Conservation (phyloP, 2,888 invertebrate genomes). For the Phyllotreta cruciferae region DNA sequence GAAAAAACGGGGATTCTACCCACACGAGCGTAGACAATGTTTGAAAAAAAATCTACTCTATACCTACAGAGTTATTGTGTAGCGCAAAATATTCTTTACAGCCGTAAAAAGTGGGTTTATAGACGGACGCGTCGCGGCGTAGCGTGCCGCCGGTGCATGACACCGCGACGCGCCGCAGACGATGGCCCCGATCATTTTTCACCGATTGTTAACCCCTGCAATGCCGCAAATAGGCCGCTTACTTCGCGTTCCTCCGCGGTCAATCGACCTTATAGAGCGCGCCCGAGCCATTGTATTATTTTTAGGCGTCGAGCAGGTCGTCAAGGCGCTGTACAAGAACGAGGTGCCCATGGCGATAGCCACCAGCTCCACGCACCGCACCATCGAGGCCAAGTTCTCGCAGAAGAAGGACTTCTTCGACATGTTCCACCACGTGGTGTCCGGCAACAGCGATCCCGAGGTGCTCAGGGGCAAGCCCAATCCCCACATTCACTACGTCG, state of each 20-base stretch:
- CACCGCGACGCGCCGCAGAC: slow-evolving; percentile 7
- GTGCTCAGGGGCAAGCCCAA: slow-evolving; percentile 73
- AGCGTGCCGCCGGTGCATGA: slow-evolving; percentile 13
- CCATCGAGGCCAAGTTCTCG: slow-evolving; percentile 65
- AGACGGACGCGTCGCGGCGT: background rate
- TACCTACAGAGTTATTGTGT: too few relatives aligned
- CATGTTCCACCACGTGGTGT: slow-evolving; percentile 66
- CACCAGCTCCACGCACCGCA: slow-evolving; percentile 67
- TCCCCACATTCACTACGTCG: slow-evolving; percentile 74
- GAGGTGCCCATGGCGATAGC: slow-evolving; percentile 73
- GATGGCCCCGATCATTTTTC: slow-evolving; percentile 11
- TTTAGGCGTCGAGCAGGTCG: slow-evolving; percentile 61
- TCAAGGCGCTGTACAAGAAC: slow-evolving; percentile 64
- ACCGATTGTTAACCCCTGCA: slow-evolving; percentile 32
- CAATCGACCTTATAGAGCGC: too few relatives aligned
- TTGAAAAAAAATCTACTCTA: too few relatives aligned
- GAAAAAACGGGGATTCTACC: too few relatives aligned
- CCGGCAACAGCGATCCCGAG: slow-evolving; percentile 70
- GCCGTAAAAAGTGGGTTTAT: too few relatives aligned
- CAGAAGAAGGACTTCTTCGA: slow-evolving; percentile 62
- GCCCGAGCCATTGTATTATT: slow-evolving; percentile 44
- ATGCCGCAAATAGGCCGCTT: slow-evolving; percentile 30
- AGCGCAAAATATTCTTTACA: too few relatives aligned
- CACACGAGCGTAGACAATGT: too few relatives aligned
- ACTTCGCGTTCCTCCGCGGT: slow-evolving; percentile 3